Evolutionary conservation across 2,888 invertebrate genomes (phyloP), one percentile per base, ranked within the genome.

Genomic region (Lasioglossum malachurum): DNA sequence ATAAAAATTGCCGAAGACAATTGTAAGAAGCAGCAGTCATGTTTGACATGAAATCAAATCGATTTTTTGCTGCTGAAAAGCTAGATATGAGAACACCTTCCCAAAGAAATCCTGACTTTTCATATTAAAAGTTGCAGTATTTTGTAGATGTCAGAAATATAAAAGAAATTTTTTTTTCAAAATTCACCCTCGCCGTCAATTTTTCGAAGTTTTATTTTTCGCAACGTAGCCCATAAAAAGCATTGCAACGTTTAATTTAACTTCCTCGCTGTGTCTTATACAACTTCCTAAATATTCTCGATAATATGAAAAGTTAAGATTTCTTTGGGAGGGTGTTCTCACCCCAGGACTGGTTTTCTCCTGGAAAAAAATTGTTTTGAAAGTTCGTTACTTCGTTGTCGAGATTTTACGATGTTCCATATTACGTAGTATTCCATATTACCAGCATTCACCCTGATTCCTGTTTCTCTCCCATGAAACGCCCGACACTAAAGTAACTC

Each of bases 241-340:
- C 57, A n/a, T n/a, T 57, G 57, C n/a, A 57, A 57, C 57, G 57
- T 57, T 57, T 57, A 57, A 57, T 57, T 57, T 57, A 57, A 57
- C 57, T 57, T 57, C 12, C 16, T 19, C 64, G 31, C 19, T 57
- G 16, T 31, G 31, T 64, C 64, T 31, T 16, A 8, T 31, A 31
- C 31, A 64, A 16, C 16, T 31, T 64, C 12, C 12, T 31, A 64
- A 64, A 64, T 64, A 64, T 64, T 31, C 64, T 31, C 31, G 31
- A 64, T 64, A 31, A 64, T 64, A 31, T 31, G 27, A 16, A 14
- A 64, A 64, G 31, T 57, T 57, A 57, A 57, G 57, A n/a, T 57
- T 57, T 57, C 57, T 57, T 57, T 57, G 57, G 31, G 16, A 31
- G 31, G 31, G 31, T 64, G 31, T 31, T 31, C 16, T 31, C 16